These are phyloP conservation scores for Mohoua ochrocephala DNA, from an alignment of 2,113 vertebrate species.

Conservation along the genomic window DNA sequence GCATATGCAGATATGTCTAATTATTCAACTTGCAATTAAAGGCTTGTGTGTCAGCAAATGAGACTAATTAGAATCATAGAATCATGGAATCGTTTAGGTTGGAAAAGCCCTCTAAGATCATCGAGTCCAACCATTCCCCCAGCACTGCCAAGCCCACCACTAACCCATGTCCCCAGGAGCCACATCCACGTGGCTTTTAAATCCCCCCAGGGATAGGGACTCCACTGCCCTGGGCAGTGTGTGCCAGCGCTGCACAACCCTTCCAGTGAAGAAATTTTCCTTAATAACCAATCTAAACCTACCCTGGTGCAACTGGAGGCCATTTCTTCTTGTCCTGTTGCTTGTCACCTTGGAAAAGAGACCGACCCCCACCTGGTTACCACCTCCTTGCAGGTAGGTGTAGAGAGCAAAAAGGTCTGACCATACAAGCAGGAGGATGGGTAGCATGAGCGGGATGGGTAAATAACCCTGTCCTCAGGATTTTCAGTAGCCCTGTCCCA, in stretches of 20 bases:
- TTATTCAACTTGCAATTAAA: slow-evolving; percentile 75
- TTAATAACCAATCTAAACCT: background rate
- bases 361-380: fast-evolving
- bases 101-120: background rate
- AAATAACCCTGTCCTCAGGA: background rate
- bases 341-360: background rate
- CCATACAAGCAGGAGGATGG: background rate
- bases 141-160: background rate
- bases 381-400: background rate
- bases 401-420: background rate
- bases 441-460: background rate
- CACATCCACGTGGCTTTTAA: background rate
- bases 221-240: background rate
- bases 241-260: background rate
- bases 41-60: slow-evolving; percentile 78
- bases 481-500: background rate
- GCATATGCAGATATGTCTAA: slow-evolving; percentile 79
- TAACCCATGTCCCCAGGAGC: background rate
- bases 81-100: slow-evolving; percentile 9
- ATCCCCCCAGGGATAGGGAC: background rate
- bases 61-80: slow-evolving; percentile 73
- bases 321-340: background rate
- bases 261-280: background rate
- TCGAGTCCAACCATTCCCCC: background rate
- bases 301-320: background rate